These are phyloP conservation scores for Aphaenogaster ashmeadi DNA, from an alignment of 1,140 invertebrate species.

Conservation along the genomic window DNA sequence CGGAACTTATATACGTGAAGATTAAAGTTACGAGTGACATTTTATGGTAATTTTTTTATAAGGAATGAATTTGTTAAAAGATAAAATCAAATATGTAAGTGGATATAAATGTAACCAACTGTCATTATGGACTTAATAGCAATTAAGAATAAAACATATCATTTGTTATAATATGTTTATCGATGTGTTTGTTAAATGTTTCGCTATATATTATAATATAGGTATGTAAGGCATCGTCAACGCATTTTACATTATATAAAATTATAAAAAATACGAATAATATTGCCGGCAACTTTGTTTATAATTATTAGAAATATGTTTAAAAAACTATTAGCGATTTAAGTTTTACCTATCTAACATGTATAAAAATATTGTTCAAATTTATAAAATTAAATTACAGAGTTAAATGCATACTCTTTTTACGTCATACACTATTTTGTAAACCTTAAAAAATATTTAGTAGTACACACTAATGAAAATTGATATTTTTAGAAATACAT, in stretches of 20 bases:
- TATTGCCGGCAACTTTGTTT: neutral
- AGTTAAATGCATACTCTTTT: neutral
- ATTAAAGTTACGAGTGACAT: neutral
- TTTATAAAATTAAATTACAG: neutral
- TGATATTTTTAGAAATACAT: neutral
- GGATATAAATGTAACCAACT: neutral
- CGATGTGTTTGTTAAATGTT: neutral
- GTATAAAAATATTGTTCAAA: neutral
- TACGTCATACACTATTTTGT: neutral
- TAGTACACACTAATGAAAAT: conserved; percentile 4
- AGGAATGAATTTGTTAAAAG: neutral
- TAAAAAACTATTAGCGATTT: neutral
- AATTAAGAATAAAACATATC: neutral
- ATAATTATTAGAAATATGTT: neutral
- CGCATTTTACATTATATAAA: neutral
- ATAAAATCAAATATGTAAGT: neutral
- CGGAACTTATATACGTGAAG: neutral
- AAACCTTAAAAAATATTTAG: neutral
- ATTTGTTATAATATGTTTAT: neutral
- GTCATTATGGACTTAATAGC: neutral
- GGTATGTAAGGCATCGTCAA: too few relatives aligned
- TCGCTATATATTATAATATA: neutral
- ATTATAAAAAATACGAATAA: neutral
- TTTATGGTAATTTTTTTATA: neutral
- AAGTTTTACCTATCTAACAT: neutral